Evolutionary conservation across 2,888 invertebrate species (phyloP), one percentile per base, ranked within the genome.

Genomic region (Amaurobius ferox): DNA sequence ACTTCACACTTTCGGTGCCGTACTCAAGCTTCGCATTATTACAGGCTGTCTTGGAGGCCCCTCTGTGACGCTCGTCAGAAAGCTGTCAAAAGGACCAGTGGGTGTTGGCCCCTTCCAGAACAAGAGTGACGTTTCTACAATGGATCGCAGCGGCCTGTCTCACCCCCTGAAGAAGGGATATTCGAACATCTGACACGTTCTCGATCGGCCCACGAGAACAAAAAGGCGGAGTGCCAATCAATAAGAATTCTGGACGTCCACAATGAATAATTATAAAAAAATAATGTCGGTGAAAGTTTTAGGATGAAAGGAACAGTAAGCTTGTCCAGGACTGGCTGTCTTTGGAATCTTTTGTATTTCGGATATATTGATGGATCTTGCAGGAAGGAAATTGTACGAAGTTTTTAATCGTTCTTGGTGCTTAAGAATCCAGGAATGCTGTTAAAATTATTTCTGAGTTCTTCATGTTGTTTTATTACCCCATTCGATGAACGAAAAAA

Each of bases 201-300:
- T 5, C 55, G 55, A 55, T 55, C 55, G 23, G 55, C 55, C 1
- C 23, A 55, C 55, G 55, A 55, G 55, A 55, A 55, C 55, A 55
- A 55, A 55, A 55, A 55, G 55, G 55, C 23, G 55, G 23, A n/a
- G 23, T 55, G 55, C 55, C 55, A 55, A 55, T 55, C 55, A 55
- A 55, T 55, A 55, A 23, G 55, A 55, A 55, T 55, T 55, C 55
- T 23, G 55, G 23, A 55, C 55, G 55, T 55, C 23, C 23, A 55
- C 55, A 55, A 55, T 55, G 55, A 55, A 55, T 55, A 55, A 55
- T 55, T 55, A 55, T n/a, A 35, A 55, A 5, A 55, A 23, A 23
- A 23, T 6, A 23, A 23, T n/a, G 55, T 23, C 23, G 55, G 16
- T 23, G 55, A 55, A 55, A 55, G 55, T 55, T 55, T 55, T 55